Percentiles rank a stretch among this genome's conserved stretches.
Evolutionary conservation across 2,888 invertebrate genomes (phyloP).

Genomic region (Drosophila mimica): DNA sequence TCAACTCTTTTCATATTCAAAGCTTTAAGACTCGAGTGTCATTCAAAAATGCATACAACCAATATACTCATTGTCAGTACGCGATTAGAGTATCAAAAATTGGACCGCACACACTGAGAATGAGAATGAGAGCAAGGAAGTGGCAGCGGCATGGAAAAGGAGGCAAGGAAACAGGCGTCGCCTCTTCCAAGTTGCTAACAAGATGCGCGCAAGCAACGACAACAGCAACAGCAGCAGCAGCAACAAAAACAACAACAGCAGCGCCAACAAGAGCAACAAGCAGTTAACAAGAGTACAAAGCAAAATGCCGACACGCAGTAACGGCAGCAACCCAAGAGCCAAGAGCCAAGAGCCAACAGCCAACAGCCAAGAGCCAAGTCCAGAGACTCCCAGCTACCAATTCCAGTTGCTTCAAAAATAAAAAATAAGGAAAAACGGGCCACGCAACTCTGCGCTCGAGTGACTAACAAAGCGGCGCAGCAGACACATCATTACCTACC

Average conservation of each 20-base stretch:
- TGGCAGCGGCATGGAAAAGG: conserved; percentile 2
- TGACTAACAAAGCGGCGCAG: conserved; percentile 77
- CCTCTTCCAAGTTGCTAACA: conserved; percentile 65
- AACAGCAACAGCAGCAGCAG: conserved; percentile 40
- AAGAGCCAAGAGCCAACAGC: conserved; percentile 2
- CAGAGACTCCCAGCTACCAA: conserved; percentile 23
- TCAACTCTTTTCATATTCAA: background rate
- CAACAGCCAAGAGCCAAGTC: background rate
- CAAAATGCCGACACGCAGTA: conserved; percentile 68
- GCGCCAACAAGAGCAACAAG: conserved; percentile 43
- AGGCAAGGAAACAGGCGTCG: conserved; percentile 36
- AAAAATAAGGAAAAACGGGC: conserved; percentile 37
- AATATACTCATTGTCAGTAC: background rate
- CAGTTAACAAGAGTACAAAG: conserved; percentile 71
- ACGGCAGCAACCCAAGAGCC: background rate
- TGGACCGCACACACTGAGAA: conserved; percentile 46
- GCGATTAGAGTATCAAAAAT: conserved; percentile 10
- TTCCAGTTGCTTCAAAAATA: conserved; percentile 13
- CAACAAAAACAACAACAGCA: conserved; percentile 42
- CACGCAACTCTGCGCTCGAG: conserved; percentile 63
- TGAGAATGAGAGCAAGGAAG: background rate
- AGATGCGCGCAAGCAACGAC: conserved; percentile 71
- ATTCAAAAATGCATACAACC: background rate
- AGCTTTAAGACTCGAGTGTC: background rate
- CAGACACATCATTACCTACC: conserved; percentile 81